phyloP scores from a whole-genome alignment of 2,888 invertebrate genomes.

The Dione juno region DNA sequence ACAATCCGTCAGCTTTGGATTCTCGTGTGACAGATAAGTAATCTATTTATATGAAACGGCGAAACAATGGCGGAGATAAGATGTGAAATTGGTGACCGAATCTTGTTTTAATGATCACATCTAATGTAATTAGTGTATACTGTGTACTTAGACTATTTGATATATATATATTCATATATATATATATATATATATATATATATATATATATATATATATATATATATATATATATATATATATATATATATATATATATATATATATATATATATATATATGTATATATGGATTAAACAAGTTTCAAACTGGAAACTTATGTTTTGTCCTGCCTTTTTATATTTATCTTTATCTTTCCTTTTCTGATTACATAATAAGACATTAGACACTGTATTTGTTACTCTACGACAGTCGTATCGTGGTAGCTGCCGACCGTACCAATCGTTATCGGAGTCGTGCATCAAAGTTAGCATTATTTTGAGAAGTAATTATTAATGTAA shows the following conservation, averaged over 20 bases:
- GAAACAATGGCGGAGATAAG: constrained; percentile 43
- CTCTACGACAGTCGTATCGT: constrained; percentile 48
- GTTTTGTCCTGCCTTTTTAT: no score
- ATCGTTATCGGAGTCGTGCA: constrained; percentile 77
- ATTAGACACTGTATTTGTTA: constrained; percentile 26
- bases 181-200: no score
- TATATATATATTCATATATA: no score
- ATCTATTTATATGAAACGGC: constrained; percentile 42
- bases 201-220: no score
- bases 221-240: no score
- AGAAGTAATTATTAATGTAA: constrained; percentile 83
- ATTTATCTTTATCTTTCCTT: neutral
- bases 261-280: no score
- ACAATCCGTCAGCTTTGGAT: constrained; percentile 43
- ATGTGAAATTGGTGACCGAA: constrained; percentile 34
- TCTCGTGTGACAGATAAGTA: constrained; percentile 41
- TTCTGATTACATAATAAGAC: constrained; percentile 1
- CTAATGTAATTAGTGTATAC: constrained; percentile 15
- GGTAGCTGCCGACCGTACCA: constrained; percentile 58
- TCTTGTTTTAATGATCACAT: constrained; percentile 27
- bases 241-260: no score
- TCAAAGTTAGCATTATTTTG: constrained; percentile 81
- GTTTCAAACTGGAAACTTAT: no score
- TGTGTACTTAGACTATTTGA: neutral
- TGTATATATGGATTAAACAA: no score